A percentile compares a stretch with the other conserved stretches of the same genome.
These are phyloP conservation scores for Cricetomys ansorgei DNA, from an alignment of 2,113 vertebrate genomes.

Conservation along the genomic window DNA sequence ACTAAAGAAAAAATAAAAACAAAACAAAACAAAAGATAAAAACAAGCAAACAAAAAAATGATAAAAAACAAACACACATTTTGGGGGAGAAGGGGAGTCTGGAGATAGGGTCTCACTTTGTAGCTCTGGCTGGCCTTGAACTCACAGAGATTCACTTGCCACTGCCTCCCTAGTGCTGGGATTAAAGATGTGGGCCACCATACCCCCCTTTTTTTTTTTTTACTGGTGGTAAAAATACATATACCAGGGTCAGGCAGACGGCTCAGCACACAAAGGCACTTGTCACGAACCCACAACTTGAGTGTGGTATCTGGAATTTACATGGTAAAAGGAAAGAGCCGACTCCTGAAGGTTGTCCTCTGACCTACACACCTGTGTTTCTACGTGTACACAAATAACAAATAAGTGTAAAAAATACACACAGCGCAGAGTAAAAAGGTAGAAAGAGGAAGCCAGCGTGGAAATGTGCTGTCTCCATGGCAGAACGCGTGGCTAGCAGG, in stretches of 20 bases:
- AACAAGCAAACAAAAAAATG: neutral
- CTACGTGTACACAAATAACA: no score
- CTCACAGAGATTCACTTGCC: neutral
- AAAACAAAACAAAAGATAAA: neutral
- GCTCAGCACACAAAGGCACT: neutral
- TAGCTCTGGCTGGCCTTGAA: neutral
- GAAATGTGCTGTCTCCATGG: neutral
- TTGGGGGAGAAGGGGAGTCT: rapidly evolving
- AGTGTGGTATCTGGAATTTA: neutral
- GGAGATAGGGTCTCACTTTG: neutral
- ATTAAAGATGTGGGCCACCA: neutral
- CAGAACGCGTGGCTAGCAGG: neutral
- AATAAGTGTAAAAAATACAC: neutral
- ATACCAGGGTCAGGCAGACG: neutral
- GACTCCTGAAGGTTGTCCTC: no score
- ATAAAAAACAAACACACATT: neutral
- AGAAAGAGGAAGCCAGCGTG: neutral
- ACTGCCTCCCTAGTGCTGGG: neutral
- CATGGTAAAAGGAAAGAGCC: no score
- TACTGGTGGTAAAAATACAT: neutral
- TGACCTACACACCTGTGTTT: neutral
- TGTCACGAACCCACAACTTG: neutral
- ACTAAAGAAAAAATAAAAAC: neutral
- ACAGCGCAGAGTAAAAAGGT: neutral
- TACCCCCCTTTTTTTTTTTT: no score